phyloP scores from a whole-genome alignment of 2,888 invertebrate genomes.

The Parthenolecanium corni region DNA sequence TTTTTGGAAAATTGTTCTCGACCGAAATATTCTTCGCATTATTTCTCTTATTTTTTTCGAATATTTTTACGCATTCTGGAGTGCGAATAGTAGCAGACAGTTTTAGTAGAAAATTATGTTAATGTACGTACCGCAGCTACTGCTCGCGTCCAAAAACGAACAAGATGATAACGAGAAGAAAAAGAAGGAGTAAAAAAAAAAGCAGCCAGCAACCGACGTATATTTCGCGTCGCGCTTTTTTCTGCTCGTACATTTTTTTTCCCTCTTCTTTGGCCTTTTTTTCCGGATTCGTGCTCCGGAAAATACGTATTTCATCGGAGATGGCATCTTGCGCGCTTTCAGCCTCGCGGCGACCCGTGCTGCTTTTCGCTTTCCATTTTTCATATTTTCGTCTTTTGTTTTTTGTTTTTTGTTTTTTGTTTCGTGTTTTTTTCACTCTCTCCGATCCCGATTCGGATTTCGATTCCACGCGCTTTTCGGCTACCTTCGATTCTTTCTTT shows the following conservation, averaged over 20 bases:
- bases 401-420: too few relatives aligned
- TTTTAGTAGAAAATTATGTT: constrained; percentile 28
- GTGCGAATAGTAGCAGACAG: constrained; percentile 28
- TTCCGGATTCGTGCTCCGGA: constrained; percentile 8
- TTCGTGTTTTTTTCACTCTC: too few relatives aligned
- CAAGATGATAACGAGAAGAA: too few relatives aligned
- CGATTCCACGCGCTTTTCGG: too few relatives aligned
- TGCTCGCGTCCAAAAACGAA: too few relatives aligned
- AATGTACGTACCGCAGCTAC: too few relatives aligned
- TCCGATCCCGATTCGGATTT: too few relatives aligned
- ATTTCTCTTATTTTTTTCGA: constrained; percentile 19
- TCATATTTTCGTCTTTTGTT: not conserved
- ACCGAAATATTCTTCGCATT: constrained; percentile 21
- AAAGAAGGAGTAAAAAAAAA: constrained; percentile 6
- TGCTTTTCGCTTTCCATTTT: constrained; percentile 3
- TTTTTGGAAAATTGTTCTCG: constrained; percentile 24
- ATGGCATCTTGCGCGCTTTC: constrained; percentile 23
- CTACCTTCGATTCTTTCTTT: too few relatives aligned
- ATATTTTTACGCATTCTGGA: constrained; percentile 21
- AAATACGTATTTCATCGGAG: constrained; percentile 26
- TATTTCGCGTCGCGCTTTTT: too few relatives aligned
- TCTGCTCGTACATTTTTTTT: constrained; percentile 7
- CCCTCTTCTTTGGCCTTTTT: not conserved
- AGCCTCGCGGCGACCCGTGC: constrained; percentile 1
- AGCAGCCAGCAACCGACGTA: too few relatives aligned